These are phyloP conservation scores for Ptilorrhoa leucosticta DNA, from an alignment of 2,113 vertebrate genomes.

Conservation along the genomic window DNA sequence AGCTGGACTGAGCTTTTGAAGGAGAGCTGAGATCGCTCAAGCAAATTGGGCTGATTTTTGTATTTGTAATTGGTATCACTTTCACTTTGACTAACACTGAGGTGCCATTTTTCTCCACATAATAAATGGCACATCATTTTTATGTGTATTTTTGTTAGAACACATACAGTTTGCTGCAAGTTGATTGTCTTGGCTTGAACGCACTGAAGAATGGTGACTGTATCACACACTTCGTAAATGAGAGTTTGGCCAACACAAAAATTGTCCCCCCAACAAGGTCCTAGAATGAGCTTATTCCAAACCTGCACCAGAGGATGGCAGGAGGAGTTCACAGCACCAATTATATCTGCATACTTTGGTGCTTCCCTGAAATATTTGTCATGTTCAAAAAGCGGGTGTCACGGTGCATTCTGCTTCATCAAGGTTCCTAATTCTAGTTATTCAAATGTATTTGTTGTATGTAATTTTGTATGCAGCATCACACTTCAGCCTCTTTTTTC, in stretches of 20 bases:
- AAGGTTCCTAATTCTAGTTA: not conserved
- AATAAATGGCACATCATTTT: not conserved
- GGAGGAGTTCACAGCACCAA: not conserved
- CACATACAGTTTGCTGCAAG: not conserved
- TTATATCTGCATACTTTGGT: not conserved
- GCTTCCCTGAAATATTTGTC: not conserved
- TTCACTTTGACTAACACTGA: not conserved
- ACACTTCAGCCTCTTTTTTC: not conserved
- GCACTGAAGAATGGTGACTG: not conserved
- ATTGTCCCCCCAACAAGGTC: not conserved
- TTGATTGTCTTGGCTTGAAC: not conserved
- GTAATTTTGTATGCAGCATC: not conserved
- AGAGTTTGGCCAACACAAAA: not conserved
- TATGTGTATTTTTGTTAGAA: not conserved
- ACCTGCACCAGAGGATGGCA: not conserved
- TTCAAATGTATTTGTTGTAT: not conserved
- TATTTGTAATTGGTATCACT: not conserved
- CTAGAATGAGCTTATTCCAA: not conserved
- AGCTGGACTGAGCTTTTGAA: not conserved
- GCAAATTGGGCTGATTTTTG: not conserved
- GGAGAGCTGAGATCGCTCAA: not conserved
- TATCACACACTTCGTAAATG: not conserved
- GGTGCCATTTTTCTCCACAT: not conserved
- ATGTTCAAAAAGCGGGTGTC: not conserved
- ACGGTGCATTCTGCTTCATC: not conserved